These are phyloP conservation scores for Ptychochromis oligacanthus DNA, from an alignment of 2,113 vertebrate species.

Conservation along the genomic window DNA sequence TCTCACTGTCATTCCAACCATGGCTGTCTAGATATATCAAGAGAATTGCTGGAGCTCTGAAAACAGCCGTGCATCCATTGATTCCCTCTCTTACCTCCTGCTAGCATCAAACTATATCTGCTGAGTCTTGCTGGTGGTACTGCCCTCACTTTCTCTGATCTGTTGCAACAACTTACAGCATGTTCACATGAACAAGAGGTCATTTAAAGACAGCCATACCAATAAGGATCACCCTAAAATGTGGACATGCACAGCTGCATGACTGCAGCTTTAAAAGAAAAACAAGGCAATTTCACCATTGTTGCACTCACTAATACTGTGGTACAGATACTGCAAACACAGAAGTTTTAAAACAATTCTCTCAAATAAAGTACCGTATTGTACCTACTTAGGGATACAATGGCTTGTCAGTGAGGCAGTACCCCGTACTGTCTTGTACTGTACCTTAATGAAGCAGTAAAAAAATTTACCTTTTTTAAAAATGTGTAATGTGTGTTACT, in stretches of 20 bases:
- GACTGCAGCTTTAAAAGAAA: neutral
- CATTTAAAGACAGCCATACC: neutral
- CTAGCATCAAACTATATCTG: neutral
- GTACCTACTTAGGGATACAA: no score
- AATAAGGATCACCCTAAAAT: neutral
- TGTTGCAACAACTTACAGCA: constrained; percentile 29
- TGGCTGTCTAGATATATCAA: constrained; percentile 28
- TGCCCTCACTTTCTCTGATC: neutral
- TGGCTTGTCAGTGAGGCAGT: no score
- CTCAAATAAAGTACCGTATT: neutral
- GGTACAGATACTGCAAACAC: neutral
- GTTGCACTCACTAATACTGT: neutral
- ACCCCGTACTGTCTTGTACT: no score
- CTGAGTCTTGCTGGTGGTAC: neutral
- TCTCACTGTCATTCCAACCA: constrained; percentile 3
- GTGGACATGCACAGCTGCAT: neutral
- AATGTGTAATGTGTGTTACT: no score
- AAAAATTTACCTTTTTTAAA: no score
- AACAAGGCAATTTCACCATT: neutral
- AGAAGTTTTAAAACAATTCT: neutral
- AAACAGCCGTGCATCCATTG: neutral
- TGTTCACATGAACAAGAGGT: neutral
- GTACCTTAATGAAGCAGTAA: neutral
- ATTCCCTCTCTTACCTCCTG: constrained; percentile 14
- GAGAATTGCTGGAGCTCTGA: constrained; percentile 13